phyloP scores from a whole-genome alignment of 2,888 invertebrate species.

The Atethmia centrago region DNA sequence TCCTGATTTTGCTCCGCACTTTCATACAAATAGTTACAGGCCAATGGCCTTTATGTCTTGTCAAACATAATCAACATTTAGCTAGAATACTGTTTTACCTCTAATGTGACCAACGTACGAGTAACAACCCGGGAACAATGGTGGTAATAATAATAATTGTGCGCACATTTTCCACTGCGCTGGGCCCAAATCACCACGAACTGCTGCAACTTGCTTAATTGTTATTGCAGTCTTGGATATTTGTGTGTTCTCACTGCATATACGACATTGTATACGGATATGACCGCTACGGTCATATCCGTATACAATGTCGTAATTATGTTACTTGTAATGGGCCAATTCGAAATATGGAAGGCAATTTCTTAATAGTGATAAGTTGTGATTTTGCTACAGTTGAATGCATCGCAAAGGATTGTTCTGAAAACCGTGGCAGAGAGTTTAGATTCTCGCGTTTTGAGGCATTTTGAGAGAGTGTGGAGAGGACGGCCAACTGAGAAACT shows the following conservation, averaged over 20 bases:
- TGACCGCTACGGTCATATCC: no score
- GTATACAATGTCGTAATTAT: no score
- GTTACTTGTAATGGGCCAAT: neutral
- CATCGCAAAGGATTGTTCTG: no score
- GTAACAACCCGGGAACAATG: constrained; percentile 74
- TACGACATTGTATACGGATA: constrained; percentile 4
- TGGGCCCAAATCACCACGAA: constrained; percentile 75
- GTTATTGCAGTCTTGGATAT: constrained; percentile 69
- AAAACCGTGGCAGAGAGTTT: no score
- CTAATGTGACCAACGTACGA: constrained; percentile 31
- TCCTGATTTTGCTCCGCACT: neutral
- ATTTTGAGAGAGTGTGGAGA: no score
- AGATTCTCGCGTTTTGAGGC: no score
- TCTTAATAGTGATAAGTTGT: neutral
- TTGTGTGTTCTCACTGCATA: constrained; percentile 28
- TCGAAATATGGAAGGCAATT: neutral
- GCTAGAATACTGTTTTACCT: constrained; percentile 36
- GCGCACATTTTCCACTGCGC: constrained; percentile 80
- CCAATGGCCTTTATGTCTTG: neutral
- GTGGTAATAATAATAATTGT: constrained; percentile 81
- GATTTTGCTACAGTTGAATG: neutral
- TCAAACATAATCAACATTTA: neutral
- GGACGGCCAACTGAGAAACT: no score
- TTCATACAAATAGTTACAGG: neutral
- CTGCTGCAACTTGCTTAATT: constrained; percentile 71